Evolutionary conservation across 2,888 invertebrate genomes (phyloP), one percentile per base, ranked within the genome.

Genomic region (Amiota communis): DNA sequence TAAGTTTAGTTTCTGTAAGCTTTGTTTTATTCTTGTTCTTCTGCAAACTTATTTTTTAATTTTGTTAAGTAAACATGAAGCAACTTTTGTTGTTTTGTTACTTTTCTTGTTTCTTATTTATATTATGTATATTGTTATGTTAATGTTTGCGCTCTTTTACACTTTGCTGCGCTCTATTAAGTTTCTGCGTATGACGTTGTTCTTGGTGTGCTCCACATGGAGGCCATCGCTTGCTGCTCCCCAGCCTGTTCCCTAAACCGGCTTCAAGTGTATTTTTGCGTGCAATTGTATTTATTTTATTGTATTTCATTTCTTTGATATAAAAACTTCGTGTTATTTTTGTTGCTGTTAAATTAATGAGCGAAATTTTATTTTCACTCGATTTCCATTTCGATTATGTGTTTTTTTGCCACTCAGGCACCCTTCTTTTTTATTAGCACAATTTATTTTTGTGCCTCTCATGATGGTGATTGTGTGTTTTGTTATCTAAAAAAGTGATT

Each of bases 401-500:
- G 23, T 23, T 0, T 46, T 63, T 63, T 63, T 46, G 23, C 46
- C n/a, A 46, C 46, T 12, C 63, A 13, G 23, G 23, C 47, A 9
- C 63, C 63, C 46, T 20, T 17, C 8, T 23, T 46, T 13, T 13
- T 23, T 36, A 9, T 36, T 36, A n/a, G 17, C 10, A 15, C 15
- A 17, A 4, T 59, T 2, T 59, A 20, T 15, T 3, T 13, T 15
- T 53, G 6, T 53, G 63, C 63, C 36, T 11, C 11, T 36, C n/a
- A n/a, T 23, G 1, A 15, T 15, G n/a, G 36, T 63, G 63, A 63
- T 63, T 63, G 63, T 63, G 63, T 36, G 36, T 36, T 36, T 46
- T 63, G 63, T 63, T 63, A 63, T 63, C 63, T 63, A 63, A 63
- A 63, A 63, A 63, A 63, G 46, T 63, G 63, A 63, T 63, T 63